Evolutionary conservation across 2,888 invertebrate species (phyloP).

Genomic region (Drosophila mercatorum): DNA sequence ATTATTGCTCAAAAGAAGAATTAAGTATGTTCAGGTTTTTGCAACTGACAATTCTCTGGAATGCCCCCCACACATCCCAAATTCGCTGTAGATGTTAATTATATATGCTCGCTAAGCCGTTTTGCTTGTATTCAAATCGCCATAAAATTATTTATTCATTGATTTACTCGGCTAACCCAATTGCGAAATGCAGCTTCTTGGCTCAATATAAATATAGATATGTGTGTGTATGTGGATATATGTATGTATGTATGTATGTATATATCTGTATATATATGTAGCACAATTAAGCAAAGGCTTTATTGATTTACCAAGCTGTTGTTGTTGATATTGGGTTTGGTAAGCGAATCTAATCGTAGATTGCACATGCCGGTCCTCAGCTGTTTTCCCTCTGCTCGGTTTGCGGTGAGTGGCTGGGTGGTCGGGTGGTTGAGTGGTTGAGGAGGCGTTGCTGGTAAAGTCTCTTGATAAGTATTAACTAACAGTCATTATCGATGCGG

Average conservation of each 20-base stretch:
- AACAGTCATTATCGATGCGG: slow-evolving; percentile 52
- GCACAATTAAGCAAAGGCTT: slow-evolving; percentile 20
- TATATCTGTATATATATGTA: background rate
- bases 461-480: slow-evolving; percentile 55
- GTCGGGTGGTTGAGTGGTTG: background rate
- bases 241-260: background rate
- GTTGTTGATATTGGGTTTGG: slow-evolving; percentile 16
- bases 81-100: background rate
- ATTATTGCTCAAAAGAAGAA: too few species aligned
- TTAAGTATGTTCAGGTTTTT: background rate
- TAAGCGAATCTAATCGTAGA: slow-evolving; percentile 46
- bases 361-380: slow-evolving; percentile 44
- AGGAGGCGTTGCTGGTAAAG: background rate
- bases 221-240: background rate
- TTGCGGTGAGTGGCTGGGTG: background rate
- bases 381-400: slow-evolving; percentile 26
- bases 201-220: background rate
- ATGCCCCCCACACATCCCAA: background rate
- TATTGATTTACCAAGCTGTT: slow-evolving; percentile 27
- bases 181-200: slow-evolving; percentile 9
- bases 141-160: slow-evolving; percentile 27
- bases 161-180: slow-evolving; percentile 16
- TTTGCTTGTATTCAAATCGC: slow-evolving; percentile 10
- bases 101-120: background rate
- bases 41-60: background rate